Evolutionary conservation across 2,113 vertebrate genomes (phyloP).

Genomic region (Callipepla californica): DNA sequence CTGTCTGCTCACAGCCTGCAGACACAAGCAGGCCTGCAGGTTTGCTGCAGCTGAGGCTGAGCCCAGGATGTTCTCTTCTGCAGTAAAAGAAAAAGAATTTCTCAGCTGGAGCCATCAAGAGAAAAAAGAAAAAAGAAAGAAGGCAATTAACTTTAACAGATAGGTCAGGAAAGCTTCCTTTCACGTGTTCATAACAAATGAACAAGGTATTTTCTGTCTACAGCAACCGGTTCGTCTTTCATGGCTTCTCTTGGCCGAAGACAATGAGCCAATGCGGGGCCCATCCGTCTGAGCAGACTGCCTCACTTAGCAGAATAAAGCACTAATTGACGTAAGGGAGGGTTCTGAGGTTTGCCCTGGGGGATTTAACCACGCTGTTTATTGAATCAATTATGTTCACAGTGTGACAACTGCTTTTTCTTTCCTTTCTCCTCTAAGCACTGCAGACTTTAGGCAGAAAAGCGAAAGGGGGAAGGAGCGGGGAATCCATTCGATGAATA

Average conservation of each 20-base stretch:
- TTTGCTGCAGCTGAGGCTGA: background rate
- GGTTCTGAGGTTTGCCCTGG: conserved; percentile 38
- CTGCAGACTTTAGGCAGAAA: conserved; percentile 25
- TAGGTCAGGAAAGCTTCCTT: background rate
- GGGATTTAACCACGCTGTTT: conserved; percentile 63
- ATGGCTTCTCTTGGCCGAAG: background rate
- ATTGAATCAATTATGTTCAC: conserved; percentile 68
- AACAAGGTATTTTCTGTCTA: background rate
- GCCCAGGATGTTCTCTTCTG: background rate
- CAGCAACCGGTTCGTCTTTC: background rate
- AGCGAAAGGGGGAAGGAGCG: background rate
- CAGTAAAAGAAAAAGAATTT: background rate
- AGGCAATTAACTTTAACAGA: background rate
- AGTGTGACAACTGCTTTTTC: conserved; percentile 43
- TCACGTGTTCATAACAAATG: background rate
- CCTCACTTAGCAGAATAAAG: conserved; percentile 25
- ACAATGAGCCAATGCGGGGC: background rate
- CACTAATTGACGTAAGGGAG: conserved; percentile 46
- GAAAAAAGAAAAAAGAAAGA: background rate
- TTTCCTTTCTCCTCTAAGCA: background rate
- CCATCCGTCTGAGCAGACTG: conserved; percentile 13
- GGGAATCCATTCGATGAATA: conserved; percentile 41
- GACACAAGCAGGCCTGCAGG: background rate
- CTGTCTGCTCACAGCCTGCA: background rate
- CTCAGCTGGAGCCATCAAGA: background rate